phyloP scores from a whole-genome alignment of 2,888 invertebrate species.

The Dinocampus coccinellae region DNA sequence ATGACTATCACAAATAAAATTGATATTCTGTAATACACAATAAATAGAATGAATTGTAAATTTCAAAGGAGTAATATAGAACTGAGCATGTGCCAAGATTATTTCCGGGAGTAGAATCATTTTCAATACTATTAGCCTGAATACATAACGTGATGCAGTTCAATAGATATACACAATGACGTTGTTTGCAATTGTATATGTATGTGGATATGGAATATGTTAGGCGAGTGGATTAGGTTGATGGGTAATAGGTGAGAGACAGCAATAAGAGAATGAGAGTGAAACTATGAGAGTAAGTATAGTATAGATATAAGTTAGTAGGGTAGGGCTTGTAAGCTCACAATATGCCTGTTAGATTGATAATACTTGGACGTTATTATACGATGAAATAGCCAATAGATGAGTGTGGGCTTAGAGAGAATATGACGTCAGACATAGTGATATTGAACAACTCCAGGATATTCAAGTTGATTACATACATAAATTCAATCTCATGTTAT shows the following conservation, averaged over 20 bases:
- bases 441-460: slow-evolving; percentile 34
- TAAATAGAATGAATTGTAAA: slow-evolving; percentile 14
- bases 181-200: slow-evolving; percentile 49
- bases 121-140: slow-evolving; percentile 57
- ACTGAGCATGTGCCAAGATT: slow-evolving; percentile 41
- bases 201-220: slow-evolving; percentile 48
- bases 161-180: slow-evolving; percentile 58
- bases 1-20: too few species aligned
- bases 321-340: slow-evolving; percentile 52
- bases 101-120: slow-evolving; percentile 56
- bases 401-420: slow-evolving; percentile 52
- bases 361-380: slow-evolving; percentile 50
- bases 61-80: slow-evolving; percentile 14
- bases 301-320: slow-evolving; percentile 33
- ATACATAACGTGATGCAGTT: slow-evolving; percentile 53
- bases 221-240: slow-evolving; percentile 56
- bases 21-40: background rate
- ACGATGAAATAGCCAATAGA: slow-evolving; percentile 43
- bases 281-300: background rate
- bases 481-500: slow-evolving; percentile 47
- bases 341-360: slow-evolving; percentile 61
- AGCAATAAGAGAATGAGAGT: too few species aligned
- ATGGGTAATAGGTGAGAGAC: slow-evolving; percentile 48
- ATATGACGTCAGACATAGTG: slow-evolving; percentile 39
- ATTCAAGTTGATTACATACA: slow-evolving; percentile 55